Percentiles rank a stretch among this genome's conserved stretches.
Conservation (phyloP, 2,888 invertebrate species). For the Macroteleia sp. region DNA sequence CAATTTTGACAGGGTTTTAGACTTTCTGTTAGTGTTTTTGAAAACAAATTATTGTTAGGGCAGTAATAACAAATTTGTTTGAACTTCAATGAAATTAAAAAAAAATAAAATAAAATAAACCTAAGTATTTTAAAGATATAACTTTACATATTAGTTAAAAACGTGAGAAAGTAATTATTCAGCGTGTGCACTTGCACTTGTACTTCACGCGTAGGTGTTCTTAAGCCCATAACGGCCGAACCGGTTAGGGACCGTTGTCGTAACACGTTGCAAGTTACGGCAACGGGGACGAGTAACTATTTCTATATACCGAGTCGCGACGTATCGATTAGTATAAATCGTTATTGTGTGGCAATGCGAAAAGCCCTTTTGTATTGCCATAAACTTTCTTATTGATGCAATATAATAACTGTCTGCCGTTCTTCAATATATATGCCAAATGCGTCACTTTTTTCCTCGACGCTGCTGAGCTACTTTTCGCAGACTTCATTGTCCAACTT, state of each 20-base stretch:
- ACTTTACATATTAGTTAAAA: no score
- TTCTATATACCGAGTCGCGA: slow-evolving; percentile 60
- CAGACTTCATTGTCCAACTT: slow-evolving; percentile 59
- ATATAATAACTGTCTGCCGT: slow-evolving; percentile 63
- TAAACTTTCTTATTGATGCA: slow-evolving; percentile 63
- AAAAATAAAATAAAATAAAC: no score
- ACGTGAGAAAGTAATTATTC: no score
- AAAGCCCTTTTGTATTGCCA: slow-evolving; percentile 61
- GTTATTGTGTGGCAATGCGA: slow-evolving; percentile 53
- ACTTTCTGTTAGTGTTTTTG: no score
- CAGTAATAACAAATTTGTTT: no score
- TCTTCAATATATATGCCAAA: slow-evolving; percentile 60
- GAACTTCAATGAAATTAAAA: no score
- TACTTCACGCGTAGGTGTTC: slow-evolving; percentile 38
- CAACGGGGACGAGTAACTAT: slow-evolving; percentile 51
- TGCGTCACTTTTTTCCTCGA: slow-evolving; percentile 47
- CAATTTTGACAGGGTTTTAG: no score
- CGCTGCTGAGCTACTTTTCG: slow-evolving; percentile 61
- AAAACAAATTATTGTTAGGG: no score
- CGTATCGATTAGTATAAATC: slow-evolving; percentile 65
- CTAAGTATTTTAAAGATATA: no score
- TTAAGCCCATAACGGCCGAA: slow-evolving; percentile 37
- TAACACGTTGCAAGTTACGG: slow-evolving; percentile 44
- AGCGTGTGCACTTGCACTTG: slow-evolving; percentile 45
- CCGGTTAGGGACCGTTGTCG: slow-evolving; percentile 41